A percentile compares a stretch with the other conserved stretches of the same genome.
phyloP scores from a whole-genome alignment of 92 coral and sea anemone genomes.

The Ricordea florida region DNA sequence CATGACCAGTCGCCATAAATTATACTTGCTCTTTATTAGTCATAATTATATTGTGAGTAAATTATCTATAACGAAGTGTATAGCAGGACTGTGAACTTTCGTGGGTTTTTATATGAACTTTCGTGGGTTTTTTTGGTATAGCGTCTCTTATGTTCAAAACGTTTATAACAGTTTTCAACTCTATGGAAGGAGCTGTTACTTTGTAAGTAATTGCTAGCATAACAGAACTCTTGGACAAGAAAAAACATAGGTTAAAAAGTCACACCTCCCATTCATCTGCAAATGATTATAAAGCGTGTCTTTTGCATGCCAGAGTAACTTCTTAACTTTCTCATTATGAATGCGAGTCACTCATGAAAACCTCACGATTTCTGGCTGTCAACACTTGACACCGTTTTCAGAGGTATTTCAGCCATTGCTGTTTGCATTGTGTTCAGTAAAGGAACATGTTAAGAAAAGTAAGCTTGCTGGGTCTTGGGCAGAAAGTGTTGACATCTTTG shows the following conservation, averaged over 20 bases:
- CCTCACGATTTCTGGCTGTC: too few relatives aligned
- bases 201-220: not conserved
- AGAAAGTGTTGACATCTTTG: not conserved
- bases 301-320: not conserved
- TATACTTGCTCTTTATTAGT: too few relatives aligned
- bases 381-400: too few relatives aligned
- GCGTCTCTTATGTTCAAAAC: not conserved
- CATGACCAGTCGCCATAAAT: too few relatives aligned
- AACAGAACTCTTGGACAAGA: not conserved
- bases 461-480: not conserved
- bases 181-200: not conserved
- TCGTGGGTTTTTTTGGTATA: too few relatives aligned
- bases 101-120: not conserved
- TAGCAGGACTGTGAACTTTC: slow-evolving; percentile 5
- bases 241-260: not conserved
- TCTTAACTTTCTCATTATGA: too few relatives aligned
- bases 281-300: not conserved
- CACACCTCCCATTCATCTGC: not conserved
- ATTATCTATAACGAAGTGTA: not conserved
- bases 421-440: not conserved
- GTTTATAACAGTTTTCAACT: not conserved
- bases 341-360: too few relatives aligned
- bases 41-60: not conserved
- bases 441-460: not conserved
- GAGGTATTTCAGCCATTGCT: too few relatives aligned